These are phyloP conservation scores for Bradypodion ventrale DNA, from an alignment of 2,797 vertebrate genomes.

Conservation along the genomic window DNA sequence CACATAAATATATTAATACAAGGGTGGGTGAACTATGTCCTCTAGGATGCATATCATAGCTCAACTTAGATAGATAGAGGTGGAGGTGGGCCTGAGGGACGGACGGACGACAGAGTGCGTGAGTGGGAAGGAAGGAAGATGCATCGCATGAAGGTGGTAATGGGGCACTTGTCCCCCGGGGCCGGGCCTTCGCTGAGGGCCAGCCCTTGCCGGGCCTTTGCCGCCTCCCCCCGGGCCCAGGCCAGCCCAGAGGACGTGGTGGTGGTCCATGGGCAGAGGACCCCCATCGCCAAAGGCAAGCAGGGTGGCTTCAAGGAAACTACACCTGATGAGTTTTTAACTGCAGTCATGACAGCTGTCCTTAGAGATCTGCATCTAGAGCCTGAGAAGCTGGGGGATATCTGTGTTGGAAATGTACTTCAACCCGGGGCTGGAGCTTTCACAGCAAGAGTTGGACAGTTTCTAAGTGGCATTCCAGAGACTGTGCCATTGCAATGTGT, in stretches of 20 bases:
- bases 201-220: not conserved
- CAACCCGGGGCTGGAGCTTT: too few relatives aligned
- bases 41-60: too few relatives aligned
- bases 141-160: conserved; percentile 76
- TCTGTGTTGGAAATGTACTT: conserved; percentile 95
- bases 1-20: not conserved
- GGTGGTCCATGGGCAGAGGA: conserved; percentile 87
- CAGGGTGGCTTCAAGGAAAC: conserved; percentile 90
- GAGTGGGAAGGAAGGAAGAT: conserved; percentile 30
- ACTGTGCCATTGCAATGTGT: conserved; percentile 84
- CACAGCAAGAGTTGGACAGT: too few relatives aligned
- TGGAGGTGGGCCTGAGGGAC: fast-evolving
- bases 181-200: fast-evolving
- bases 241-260: conserved; percentile 79
- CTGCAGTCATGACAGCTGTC: conserved; percentile 86
- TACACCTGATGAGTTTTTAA: conserved; percentile 88
- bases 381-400: conserved; percentile 82
- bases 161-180: conserved; percentile 74
- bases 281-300: conserved; percentile 82
- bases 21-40: too few relatives aligned
- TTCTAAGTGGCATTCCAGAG: conserved; percentile 92
- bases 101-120: too few relatives aligned
- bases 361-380: conserved; percentile 81
- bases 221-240: conserved; percentile 42
- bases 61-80: too few relatives aligned